These are phyloP conservation scores for Hoplostethus atlanticus DNA, from an alignment of 2,797 vertebrate genomes.

Conservation along the genomic window DNA sequence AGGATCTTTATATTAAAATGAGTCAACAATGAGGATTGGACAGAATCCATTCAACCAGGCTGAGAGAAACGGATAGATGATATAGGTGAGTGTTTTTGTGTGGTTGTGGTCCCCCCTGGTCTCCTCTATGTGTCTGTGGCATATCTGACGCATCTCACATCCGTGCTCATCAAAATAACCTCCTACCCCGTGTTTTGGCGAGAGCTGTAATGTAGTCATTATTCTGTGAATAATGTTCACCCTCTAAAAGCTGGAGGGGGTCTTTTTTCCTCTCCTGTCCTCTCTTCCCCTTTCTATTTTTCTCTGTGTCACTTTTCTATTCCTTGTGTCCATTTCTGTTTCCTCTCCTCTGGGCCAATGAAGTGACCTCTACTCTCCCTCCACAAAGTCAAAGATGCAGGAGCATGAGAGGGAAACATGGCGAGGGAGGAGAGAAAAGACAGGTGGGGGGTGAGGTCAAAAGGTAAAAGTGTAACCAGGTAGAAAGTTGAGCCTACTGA, in stretches of 20 bases:
- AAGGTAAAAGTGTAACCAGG: slow-evolving; percentile 7
- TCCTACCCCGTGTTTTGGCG: too few species aligned
- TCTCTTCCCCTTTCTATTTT: slow-evolving; percentile 8
- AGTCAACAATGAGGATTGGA: too few species aligned
- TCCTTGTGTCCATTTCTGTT: slow-evolving; percentile 5
- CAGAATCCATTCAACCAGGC: too few species aligned
- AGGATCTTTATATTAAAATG: too few species aligned
- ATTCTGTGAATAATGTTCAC: slow-evolving; percentile 24
- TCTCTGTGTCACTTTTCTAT: not conserved
- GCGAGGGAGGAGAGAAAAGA: not conserved
- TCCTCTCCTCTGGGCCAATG: slow-evolving; percentile 12
- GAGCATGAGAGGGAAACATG: not conserved
- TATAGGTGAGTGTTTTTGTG: too few species aligned
- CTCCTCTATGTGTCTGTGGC: slow-evolving; percentile 2
- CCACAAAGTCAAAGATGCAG: slow-evolving; percentile 47
- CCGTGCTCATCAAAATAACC: not conserved
- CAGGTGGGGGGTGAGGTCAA: not conserved
- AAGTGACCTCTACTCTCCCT: slow-evolving; percentile 45
- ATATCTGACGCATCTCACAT: not conserved
- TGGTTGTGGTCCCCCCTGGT: not conserved
- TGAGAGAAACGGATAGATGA: too few species aligned
- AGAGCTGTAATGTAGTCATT: slow-evolving; percentile 6
- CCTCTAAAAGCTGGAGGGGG: slow-evolving; percentile 4
- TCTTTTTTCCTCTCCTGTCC: not conserved
- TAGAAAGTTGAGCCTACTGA: not conserved